Conservation (phyloP, 2,113 vertebrate genomes). For the Erythrocercus mccallii region DNA sequence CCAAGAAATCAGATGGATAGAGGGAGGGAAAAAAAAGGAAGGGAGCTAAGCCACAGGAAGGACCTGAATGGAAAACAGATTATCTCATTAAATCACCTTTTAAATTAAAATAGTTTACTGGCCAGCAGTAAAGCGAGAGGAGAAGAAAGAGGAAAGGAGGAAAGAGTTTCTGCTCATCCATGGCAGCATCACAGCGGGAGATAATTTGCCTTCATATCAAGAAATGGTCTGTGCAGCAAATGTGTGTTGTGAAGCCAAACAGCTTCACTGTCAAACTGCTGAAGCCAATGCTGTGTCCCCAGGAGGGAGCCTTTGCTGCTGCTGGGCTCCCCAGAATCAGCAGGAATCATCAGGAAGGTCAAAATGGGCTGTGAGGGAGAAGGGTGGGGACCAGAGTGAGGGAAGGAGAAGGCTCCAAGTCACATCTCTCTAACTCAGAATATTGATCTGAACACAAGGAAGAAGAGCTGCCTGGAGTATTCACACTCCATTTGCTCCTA, state of each 20-base stretch:
- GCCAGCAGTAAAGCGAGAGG: neutral
- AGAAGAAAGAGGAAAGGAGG: neutral
- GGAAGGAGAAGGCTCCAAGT: neutral
- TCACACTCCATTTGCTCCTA: neutral
- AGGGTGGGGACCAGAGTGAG: neutral
- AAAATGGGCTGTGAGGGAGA: neutral
- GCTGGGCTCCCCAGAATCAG: neutral
- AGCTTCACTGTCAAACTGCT: neutral
- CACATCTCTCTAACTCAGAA: neutral
- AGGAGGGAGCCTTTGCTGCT: neutral
- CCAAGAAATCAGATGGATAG: neutral
- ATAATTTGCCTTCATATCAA: neutral
- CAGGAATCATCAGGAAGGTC: neutral
- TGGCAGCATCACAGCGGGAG: neutral
- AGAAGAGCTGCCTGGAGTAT: neutral
- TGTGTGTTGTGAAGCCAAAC: neutral
- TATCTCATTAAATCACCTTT: constrained; percentile 36
- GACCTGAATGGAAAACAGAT: constrained; percentile 45
- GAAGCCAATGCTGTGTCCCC: neutral
- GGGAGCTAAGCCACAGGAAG: neutral
- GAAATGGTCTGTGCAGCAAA: neutral
- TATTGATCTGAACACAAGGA: neutral
- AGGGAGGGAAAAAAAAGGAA: neutral
- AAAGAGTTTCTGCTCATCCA: neutral
- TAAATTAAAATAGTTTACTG: neutral